Percentiles rank a stretch among this genome's conserved stretches.
These are phyloP conservation scores for Oxygymnocypris stewartii DNA, from an alignment of 2,113 vertebrate species.

Conservation along the genomic window DNA sequence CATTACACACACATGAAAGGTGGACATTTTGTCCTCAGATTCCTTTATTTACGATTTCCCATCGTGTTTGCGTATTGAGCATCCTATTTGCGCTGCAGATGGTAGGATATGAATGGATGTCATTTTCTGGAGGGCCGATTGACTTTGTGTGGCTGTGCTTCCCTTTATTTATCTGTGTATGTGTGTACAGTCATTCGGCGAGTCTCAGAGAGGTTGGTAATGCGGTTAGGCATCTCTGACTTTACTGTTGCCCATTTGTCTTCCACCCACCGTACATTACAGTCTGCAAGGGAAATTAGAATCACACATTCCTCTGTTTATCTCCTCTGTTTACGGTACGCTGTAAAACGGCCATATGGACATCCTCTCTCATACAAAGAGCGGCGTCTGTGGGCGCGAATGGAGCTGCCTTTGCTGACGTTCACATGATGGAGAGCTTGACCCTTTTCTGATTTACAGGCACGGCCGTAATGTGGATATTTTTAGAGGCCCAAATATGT, in stretches of 20 bases:
- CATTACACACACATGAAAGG: conserved; percentile 21
- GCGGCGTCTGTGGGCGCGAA: not conserved
- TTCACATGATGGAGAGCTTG: conserved; percentile 22
- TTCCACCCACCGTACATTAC: conserved; percentile 32
- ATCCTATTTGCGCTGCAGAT: conserved; percentile 26
- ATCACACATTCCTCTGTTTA: conserved; percentile 43
- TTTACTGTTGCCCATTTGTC: conserved; percentile 28
- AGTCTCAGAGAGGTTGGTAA: conserved; percentile 16
- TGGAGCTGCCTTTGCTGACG: conserved; percentile 9
- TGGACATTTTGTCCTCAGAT: conserved; percentile 41
- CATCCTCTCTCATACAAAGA: conserved; percentile 31
- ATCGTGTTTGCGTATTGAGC: not conserved
- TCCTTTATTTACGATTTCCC: conserved; percentile 44
- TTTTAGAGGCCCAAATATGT: conserved; percentile 17
- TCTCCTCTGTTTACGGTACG: conserved; percentile 32
- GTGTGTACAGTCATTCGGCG: not conserved
- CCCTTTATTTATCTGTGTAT: conserved; percentile 8
- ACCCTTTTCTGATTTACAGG: conserved; percentile 27
- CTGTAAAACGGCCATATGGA: conserved; percentile 43
- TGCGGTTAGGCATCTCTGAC: conserved; percentile 16
- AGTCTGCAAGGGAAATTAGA: conserved; percentile 37
- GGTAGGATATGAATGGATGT: conserved; percentile 30
- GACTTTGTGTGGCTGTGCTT: not conserved
- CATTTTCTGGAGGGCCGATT: conserved; percentile 26
- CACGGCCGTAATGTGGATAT: not conserved